Percentiles rank a stretch among this genome's conserved stretches.
These are phyloP conservation scores for Hylomyscus alleni DNA, from an alignment of 2,797 vertebrate species.

Conservation along the genomic window DNA sequence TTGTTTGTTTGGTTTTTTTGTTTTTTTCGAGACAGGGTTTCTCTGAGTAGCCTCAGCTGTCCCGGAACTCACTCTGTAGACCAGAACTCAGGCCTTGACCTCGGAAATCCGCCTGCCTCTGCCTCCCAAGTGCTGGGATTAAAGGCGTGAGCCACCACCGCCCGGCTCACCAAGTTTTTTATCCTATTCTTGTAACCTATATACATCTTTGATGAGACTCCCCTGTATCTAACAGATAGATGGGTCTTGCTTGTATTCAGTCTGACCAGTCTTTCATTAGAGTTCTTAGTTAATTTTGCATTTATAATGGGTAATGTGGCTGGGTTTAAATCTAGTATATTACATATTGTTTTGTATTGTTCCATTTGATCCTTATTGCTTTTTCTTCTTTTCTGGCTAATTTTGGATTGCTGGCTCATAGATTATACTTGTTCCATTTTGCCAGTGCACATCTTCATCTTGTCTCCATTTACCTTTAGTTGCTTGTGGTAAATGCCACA, in stretches of 20 bases:
- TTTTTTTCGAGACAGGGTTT: no score
- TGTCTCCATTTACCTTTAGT: no score
- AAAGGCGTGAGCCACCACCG: no score
- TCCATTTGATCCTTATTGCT: neutral
- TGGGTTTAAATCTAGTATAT: no score
- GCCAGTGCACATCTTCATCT: neutral
- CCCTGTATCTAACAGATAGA: neutral
- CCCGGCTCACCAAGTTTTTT: neutral
- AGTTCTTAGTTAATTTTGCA: neutral
- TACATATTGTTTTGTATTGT: neutral
- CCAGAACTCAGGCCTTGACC: no score
- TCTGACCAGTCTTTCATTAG: neutral
- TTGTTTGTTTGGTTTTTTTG: no score
- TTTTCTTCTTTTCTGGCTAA: neutral
- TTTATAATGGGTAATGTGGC: accelerated
- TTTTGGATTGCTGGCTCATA: neutral
- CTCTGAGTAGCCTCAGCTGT: no score
- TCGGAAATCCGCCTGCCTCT: no score
- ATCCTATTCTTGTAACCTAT: neutral
- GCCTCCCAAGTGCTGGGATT: no score
- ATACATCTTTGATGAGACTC: neutral
- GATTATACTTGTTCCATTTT: neutral
- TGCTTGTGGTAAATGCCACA: neutral
- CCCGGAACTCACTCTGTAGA: no score
- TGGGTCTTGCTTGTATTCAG: neutral